Percentiles rank a stretch among this genome's conserved stretches.
Evolutionary conservation across 1,140 invertebrate genomes (phyloP).

Genomic region (Andrena cerasifolii): DNA sequence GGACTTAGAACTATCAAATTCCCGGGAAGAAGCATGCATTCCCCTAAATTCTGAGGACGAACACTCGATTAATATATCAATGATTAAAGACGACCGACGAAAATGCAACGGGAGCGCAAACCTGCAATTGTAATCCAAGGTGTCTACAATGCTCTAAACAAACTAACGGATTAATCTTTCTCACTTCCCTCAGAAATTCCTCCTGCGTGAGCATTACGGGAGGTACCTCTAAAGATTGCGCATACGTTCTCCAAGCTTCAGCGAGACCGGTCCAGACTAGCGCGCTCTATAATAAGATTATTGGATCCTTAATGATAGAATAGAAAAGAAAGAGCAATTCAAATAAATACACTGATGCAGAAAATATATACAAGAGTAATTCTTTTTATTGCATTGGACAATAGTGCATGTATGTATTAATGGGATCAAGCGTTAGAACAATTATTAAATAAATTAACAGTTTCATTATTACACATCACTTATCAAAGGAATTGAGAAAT

Average conservation of each 20-base stretch:
- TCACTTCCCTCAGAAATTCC: slow-evolving; percentile 77
- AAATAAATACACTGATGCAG: slow-evolving; percentile 64
- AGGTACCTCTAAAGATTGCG: slow-evolving; percentile 77
- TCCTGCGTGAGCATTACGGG: slow-evolving; percentile 75
- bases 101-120: slow-evolving; percentile 34
- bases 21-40: slow-evolving; percentile 79
- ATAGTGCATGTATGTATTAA: slow-evolving; percentile 71
- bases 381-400: slow-evolving; percentile 58
- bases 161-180: slow-evolving; percentile 79
- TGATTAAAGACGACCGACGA: not conserved
- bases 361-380: slow-evolving; percentile 69
- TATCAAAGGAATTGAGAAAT: slow-evolving; percentile 80
- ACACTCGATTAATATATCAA: not conserved
- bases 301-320: slow-evolving; percentile 45
- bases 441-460: slow-evolving; percentile 63
- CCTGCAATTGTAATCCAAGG: slow-evolving; percentile 78
- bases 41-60: slow-evolving; percentile 74
- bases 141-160: slow-evolving; percentile 78
- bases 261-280: slow-evolving; percentile 79
- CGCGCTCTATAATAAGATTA: slow-evolving; percentile 74
- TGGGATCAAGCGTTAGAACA: slow-evolving; percentile 71
- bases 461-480: slow-evolving; percentile 70
- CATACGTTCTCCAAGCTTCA: slow-evolving; percentile 77
- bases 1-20: slow-evolving; percentile 90
- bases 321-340: slow-evolving; percentile 21